Conservation (phyloP, 2,113 vertebrate genomes). For the Alethe diademata region DNA sequence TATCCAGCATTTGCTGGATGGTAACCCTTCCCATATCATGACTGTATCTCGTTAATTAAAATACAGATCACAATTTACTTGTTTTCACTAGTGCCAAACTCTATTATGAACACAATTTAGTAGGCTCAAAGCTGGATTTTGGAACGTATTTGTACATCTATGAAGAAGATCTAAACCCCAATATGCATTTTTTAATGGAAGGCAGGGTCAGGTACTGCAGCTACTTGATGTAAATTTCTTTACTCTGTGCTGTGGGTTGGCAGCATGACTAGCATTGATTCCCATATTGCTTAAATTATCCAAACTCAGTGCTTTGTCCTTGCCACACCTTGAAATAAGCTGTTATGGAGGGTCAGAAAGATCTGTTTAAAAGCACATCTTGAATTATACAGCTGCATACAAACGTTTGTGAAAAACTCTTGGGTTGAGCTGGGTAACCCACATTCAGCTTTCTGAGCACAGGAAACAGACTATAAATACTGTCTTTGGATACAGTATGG, state of each 20-base stretch:
- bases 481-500: neutral
- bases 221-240: neutral
- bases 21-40: neutral
- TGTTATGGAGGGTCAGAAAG: neutral
- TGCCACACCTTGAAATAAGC: neutral
- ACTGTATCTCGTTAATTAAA: neutral
- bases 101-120: neutral
- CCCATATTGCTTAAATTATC: neutral
- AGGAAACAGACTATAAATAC: neutral
- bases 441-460: neutral
- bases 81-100: neutral
- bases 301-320: neutral
- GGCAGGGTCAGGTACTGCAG: neutral
- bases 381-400: neutral
- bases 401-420: neutral
- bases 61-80: neutral
- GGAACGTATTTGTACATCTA: neutral
- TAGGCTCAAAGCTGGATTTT: neutral
- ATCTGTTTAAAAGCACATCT: neutral
- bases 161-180: neutral
- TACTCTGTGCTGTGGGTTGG: neutral
- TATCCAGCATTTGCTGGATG: neutral
- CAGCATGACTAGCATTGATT: neutral
- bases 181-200: neutral
- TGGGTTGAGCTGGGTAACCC: neutral